A percentile compares a stretch with the other conserved stretches of the same genome.
Conservation (phyloP, 2,113 vertebrate species). For the Laticauda colubrina region DNA sequence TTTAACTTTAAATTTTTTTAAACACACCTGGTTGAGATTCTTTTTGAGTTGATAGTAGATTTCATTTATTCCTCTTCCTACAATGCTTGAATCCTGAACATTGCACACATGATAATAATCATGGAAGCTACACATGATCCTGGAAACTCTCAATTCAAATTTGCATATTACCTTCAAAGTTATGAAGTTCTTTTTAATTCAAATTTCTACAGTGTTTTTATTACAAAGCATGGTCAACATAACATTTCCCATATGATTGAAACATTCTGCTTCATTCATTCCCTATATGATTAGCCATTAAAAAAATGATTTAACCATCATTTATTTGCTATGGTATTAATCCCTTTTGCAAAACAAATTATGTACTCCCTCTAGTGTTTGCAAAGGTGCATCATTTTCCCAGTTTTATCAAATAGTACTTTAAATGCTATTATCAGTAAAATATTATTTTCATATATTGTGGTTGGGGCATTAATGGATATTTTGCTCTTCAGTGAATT, state of each 20-base stretch:
- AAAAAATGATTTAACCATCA: conserved; percentile 31
- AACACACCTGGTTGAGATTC: neutral
- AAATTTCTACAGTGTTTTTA: neutral
- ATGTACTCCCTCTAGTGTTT: conserved; percentile 77
- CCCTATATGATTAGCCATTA: conserved; percentile 26
- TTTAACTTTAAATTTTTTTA: neutral
- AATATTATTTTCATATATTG: conserved; percentile 59
- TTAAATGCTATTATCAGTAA: conserved; percentile 59
- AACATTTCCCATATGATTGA: neutral
- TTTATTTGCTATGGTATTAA: conserved; percentile 37
- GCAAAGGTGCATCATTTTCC: conserved; percentile 57
- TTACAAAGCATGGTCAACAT: neutral
- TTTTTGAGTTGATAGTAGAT: neutral
- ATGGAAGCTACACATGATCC: neutral
- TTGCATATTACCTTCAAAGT: neutral
- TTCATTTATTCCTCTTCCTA: neutral
- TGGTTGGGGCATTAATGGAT: conserved; percentile 60
- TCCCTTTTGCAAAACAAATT: conserved; percentile 63
- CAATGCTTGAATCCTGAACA: neutral
- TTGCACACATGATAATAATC: neutral
- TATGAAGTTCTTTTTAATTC: neutral
- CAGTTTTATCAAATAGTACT: conserved; percentile 50
- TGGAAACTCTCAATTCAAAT: neutral
- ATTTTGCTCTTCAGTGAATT: neutral
- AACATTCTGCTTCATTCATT: neutral